A percentile compares a stretch with the other conserved stretches of the same genome.
phyloP scores from a whole-genome alignment of 2,888 invertebrate species.

The Chalcosyrphus nemorum region DNA sequence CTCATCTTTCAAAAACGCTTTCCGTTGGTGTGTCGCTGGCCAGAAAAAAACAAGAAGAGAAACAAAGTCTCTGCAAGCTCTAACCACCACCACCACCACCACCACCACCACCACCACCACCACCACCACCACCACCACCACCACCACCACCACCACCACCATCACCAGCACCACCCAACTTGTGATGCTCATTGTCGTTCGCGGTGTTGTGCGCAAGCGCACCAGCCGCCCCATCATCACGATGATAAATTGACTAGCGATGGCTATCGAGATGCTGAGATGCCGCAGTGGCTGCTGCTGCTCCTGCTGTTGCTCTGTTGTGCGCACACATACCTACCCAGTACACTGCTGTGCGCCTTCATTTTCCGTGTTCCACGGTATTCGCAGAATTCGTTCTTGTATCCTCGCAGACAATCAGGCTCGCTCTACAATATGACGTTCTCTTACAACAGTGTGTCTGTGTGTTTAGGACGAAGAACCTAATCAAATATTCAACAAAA shows the following conservation, averaged over 20 bases:
- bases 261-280: constrained; percentile 70
- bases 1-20: constrained; percentile 58
- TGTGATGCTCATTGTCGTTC: constrained; percentile 67
- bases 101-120: constrained; percentile 48
- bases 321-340: neutral
- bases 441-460: constrained; percentile 5
- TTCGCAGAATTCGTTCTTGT: constrained; percentile 66
- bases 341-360: constrained; percentile 52
- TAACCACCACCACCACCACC: constrained; percentile 31
- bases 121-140: constrained; percentile 57
- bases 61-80: constrained; percentile 51
- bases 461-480: constrained; percentile 39
- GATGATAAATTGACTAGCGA: constrained; percentile 76
- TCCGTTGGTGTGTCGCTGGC: constrained; percentile 48
- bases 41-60: constrained; percentile 40
- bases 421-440: constrained; percentile 73
- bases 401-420: constrained; percentile 75
- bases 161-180: constrained; percentile 64
- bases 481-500: constrained; percentile 73
- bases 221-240: constrained; percentile 73
- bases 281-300: constrained; percentile 72
- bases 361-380: constrained; percentile 66
- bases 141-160: constrained; percentile 39
- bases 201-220: constrained; percentile 65
- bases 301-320: constrained; percentile 19